Conservation (phyloP, 2,113 vertebrate species). For the Cyrtonyx montezumae region DNA sequence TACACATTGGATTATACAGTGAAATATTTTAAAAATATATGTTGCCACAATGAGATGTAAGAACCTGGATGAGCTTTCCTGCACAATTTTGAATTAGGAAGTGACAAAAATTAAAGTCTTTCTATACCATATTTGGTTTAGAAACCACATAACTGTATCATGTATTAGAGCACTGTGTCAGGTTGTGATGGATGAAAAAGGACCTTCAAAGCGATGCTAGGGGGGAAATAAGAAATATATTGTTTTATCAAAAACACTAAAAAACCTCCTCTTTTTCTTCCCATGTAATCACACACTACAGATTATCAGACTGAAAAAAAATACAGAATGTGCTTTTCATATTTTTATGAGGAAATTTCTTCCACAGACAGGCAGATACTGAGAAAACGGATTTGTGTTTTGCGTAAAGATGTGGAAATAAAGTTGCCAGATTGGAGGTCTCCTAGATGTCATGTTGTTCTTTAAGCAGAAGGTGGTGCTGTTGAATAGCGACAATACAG, state of each 20-base stretch:
- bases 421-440: background rate
- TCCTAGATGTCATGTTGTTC: background rate
- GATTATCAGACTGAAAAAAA: background rate
- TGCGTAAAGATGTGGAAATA: background rate
- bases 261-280: background rate
- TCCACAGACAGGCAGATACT: background rate
- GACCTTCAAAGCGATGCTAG: background rate
- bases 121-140: background rate
- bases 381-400: background rate
- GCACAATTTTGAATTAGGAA: background rate
- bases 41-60: background rate
- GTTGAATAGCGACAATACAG: constrained; percentile 63
- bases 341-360: background rate
- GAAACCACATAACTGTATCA: background rate
- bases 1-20: background rate
- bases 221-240: background rate
- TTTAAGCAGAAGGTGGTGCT: constrained; percentile 76
- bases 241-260: background rate
- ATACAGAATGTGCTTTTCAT: background rate
- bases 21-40: background rate
- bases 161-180: background rate
- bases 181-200: background rate
- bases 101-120: background rate
- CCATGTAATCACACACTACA: background rate
- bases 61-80: background rate